Conservation (phyloP, 2,113 vertebrate genomes). For the Calcarius ornatus region DNA sequence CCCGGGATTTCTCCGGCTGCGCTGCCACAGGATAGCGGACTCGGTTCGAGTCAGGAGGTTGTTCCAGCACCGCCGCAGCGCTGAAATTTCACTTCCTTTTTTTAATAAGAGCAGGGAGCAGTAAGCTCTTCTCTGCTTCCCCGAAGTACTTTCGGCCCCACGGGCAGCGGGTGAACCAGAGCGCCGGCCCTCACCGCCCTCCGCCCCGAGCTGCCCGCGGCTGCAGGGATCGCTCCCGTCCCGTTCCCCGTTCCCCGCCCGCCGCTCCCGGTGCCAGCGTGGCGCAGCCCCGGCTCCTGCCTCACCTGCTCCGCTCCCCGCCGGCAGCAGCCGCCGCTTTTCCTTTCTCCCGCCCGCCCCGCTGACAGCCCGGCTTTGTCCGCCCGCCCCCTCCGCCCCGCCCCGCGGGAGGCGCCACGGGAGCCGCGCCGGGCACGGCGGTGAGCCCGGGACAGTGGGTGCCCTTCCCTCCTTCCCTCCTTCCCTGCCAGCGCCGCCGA, state of each 20-base stretch:
- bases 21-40: neutral
- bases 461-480: neutral
- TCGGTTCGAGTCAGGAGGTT: neutral
- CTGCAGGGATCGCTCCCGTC: neutral
- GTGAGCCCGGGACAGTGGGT: neutral
- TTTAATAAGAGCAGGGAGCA: neutral
- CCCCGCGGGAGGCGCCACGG: slow-evolving; percentile 45
- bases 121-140: neutral
- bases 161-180: neutral
- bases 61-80: neutral
- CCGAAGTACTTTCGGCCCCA: neutral
- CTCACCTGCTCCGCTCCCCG: slow-evolving; percentile 21
- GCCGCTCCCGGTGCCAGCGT: slow-evolving; percentile 35
- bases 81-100: neutral
- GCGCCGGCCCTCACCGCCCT: neutral
- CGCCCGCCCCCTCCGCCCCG: slow-evolving; percentile 55
- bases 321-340: neutral
- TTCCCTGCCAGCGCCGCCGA: fast-evolving
- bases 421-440: neutral
- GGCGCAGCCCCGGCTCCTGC: neutral
- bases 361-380: slow-evolving; percentile 74
- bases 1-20: neutral
- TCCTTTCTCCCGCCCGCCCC: slow-evolving; percentile 26
- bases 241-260: neutral
- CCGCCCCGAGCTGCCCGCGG: neutral